Evolutionary conservation across 2,888 invertebrate genomes (phyloP).

Genomic region (Cephus runcator): DNA sequence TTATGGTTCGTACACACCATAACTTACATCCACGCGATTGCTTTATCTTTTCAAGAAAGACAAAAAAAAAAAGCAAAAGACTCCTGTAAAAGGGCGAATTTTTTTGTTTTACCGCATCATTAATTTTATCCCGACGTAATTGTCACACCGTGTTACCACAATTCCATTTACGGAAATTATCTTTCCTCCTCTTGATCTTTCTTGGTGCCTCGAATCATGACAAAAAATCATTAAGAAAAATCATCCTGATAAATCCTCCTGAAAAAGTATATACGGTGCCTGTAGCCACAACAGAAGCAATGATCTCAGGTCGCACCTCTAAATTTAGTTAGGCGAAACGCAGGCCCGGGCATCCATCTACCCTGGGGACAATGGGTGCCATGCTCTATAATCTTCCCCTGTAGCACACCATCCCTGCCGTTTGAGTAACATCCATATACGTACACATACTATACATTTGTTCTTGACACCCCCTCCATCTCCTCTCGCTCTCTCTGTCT

Average conservation of each 20-base stretch:
- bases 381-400: background rate
- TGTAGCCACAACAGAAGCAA: background rate
- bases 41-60: background rate
- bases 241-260: too few species aligned
- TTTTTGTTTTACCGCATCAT: background rate
- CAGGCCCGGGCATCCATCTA: conserved; percentile 7
- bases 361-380: conserved; percentile 10
- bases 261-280: background rate
- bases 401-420: background rate
- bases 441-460: background rate
- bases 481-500: background rate
- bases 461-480: background rate
- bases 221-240: too few species aligned
- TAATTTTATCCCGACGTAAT: background rate
- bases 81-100: background rate
- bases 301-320: background rate
- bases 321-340: conserved; percentile 16
- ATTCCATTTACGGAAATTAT: background rate
- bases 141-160: background rate
- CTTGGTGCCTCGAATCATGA: too few species aligned
- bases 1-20: background rate
- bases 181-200: background rate
- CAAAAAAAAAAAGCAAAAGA: background rate
- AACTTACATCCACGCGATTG: background rate
- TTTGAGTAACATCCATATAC: background rate